A percentile compares a stretch with the other conserved stretches of the same genome.
Evolutionary conservation across 2,888 invertebrate species (phyloP).

Genomic region (Morinoia aosen): DNA sequence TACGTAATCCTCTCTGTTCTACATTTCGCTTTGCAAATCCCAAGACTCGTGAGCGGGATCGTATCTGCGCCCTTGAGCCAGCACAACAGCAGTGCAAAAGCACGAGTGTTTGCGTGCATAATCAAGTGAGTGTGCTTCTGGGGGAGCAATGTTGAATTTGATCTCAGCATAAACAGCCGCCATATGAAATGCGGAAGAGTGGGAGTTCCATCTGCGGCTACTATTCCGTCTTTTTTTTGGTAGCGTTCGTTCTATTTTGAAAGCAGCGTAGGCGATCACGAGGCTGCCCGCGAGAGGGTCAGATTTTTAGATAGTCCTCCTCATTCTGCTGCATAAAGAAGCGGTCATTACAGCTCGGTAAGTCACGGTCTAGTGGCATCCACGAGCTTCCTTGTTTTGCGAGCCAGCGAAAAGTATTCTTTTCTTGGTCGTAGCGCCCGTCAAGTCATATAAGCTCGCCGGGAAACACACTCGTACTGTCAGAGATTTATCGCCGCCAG

Average conservation of each 20-base stretch:
- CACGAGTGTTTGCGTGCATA: constrained; percentile 41
- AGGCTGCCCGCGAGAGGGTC: background rate
- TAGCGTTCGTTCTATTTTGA: background rate
- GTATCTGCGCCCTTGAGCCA: background rate
- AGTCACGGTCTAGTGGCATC: constrained; percentile 38
- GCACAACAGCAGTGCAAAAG: constrained; percentile 22
- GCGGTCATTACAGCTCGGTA: constrained; percentile 19
- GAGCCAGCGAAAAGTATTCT: constrained; percentile 25
- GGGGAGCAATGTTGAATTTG: constrained; percentile 39
- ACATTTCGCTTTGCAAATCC: constrained; percentile 23
- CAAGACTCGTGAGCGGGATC: constrained; percentile 14
- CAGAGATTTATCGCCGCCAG: constrained; percentile 27
- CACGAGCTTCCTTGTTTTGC: constrained; percentile 43
- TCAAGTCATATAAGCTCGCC: constrained; percentile 41
- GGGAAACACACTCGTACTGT: constrained; percentile 48
- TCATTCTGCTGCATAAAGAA: constrained; percentile 16
- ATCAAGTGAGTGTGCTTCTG: constrained; percentile 48
- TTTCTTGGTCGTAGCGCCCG: constrained; percentile 9
- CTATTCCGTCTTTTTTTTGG: background rate
- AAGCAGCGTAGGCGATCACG: background rate
- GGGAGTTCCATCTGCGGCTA: background rate
- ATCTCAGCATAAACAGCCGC: constrained; percentile 25
- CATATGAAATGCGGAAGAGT: background rate
- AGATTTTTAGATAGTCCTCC: constrained; percentile 7
- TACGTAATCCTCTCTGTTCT: background rate